phyloP scores from a whole-genome alignment of 2,797 vertebrate genomes.

The Danio aesculapii region DNA sequence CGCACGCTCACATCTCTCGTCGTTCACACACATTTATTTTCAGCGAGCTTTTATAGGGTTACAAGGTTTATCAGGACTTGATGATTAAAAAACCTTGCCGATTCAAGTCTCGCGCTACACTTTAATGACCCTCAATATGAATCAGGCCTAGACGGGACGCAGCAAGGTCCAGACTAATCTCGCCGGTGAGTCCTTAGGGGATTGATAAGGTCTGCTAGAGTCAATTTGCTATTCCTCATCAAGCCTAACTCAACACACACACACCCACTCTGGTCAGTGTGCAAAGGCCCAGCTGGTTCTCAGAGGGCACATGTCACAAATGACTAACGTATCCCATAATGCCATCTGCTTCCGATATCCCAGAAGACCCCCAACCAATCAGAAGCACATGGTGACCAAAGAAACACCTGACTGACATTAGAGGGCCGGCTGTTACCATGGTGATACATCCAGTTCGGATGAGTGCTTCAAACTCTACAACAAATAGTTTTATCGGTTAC shows the following conservation, averaged over 20 bases:
- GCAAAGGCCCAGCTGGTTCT: slow-evolving; percentile 60
- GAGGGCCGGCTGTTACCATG: slow-evolving; percentile 52
- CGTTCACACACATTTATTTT: slow-evolving; percentile 3
- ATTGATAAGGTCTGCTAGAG: slow-evolving; percentile 55
- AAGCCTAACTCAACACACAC: slow-evolving; percentile 39
- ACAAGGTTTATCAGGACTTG: slow-evolving; percentile 32
- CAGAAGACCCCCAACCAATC: slow-evolving; percentile 59
- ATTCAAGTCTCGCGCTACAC: neutral
- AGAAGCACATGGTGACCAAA: slow-evolving; percentile 56
- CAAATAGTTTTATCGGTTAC: slow-evolving; percentile 8
- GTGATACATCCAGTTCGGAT: slow-evolving; percentile 36
- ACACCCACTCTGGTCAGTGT: slow-evolving; percentile 51
- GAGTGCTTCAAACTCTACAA: slow-evolving; percentile 6
- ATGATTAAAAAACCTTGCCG: slow-evolving; percentile 31
- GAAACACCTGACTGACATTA: slow-evolving; percentile 63
- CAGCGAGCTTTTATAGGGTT: slow-evolving; percentile 15
- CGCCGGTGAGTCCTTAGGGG: slow-evolving; percentile 29
- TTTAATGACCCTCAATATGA: slow-evolving; percentile 24
- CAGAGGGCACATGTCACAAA: slow-evolving; percentile 57
- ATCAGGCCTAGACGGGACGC: slow-evolving; percentile 31
- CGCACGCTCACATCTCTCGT: neutral
- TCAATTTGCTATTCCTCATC: slow-evolving; percentile 61
- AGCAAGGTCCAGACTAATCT: slow-evolving; percentile 30
- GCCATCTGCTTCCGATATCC: slow-evolving; percentile 64
- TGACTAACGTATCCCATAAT: slow-evolving; percentile 63